Base-by-base conservation (phyloP, 2,113 vertebrate species). In the Arvicanthis niloticus region DNA sequence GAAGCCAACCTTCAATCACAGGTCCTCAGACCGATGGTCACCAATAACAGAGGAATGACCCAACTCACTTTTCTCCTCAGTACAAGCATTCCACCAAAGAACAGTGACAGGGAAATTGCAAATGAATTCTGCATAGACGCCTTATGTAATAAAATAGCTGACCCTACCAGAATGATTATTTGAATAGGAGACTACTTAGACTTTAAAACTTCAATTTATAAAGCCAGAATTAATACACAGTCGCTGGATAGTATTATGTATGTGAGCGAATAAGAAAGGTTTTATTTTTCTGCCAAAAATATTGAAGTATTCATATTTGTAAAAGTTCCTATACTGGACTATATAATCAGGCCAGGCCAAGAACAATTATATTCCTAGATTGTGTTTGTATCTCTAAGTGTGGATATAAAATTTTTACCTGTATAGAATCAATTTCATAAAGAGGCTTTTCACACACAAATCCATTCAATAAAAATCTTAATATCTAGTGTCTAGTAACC, bases 351-450 rank as follows among this genome's bases (percentile, higher is more conserved):
- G 15, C 77, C 73, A 84, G 56, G 56, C 34, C 42, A 91, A 93
- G 62, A 95, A 91, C 87, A 96, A 94, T 97, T 80, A 93, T 75
- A 70, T 81, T 51, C 75, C 91, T 90, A 76, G 78, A 84, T 76
- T 93, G 94, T 56, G 91, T 96, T 96, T 96, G 40, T 75, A 75
- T 45, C 26, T 84, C 84, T 97, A 91, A 96, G 82, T 88, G 37
- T 84, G 48, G 84, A 96, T 96, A 96, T 96, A 93, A 97, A 95
- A 42, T 84, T 84, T 93, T 96, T 97, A 96, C 95, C 96, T 94
- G 56, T 37, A 5, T 22, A 93, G 84, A 95, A 98, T 84, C 90
- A 96, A 96, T 96, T 97, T 93, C 34, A 95, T 90, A 88, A 90
- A 96, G 93, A 96, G 91, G 94, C 62, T 88, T 91, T 90, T 85